Evolutionary conservation across 37 sponge, comb jelly and placozoan species (phyloP), one percentile per base, ranked within the genome.

Genomic region (Oscarella lobularis): DNA sequence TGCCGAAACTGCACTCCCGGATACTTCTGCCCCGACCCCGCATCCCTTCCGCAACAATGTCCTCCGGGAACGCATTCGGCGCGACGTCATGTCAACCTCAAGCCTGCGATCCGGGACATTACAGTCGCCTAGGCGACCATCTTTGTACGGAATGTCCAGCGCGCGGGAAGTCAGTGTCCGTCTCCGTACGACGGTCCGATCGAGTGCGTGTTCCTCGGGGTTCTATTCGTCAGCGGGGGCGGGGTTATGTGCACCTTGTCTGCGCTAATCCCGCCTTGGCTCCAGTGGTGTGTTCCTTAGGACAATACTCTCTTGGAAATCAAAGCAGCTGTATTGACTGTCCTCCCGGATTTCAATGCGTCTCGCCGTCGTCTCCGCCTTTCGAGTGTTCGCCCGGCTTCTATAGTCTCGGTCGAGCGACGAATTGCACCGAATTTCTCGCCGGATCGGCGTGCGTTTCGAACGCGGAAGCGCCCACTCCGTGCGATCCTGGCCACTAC

Each of bases 291-390:
- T 68, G 71, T 14, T 6, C 33, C 5, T 2, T 67, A 41, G 81
- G 81, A 29, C 35, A 35, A 3, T 81, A 81, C 76, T 73, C 75
- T 6, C 38, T 38, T 14, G 76, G 2, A 2, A 29, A 33, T 32
- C 31, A 35, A 9, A 48, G 31, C 31, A 29, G 9, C 3, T 81
- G 81, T 30, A 39, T 37, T 2, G 60, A 68, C 71, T 68, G 71
- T 68, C 71, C 71, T 32, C 71, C 6, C 6, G 71, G n/a, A 68
- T 68, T 14, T 68, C 71, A 4, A 5, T 48, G 60, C 20, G 20
- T 48, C 60, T 48, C 60, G 60, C 9, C 60, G 60, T 9, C 9
- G 14, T 5, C 5, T 4, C 4, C 6, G 71, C 71, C 71, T 5
- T 29, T 20, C 31, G 35, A 32, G 6, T 68, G 71, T 35, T 14